These are phyloP conservation scores for Clitarchus hookeri DNA, from an alignment of 2,888 invertebrate species.

Conservation along the genomic window DNA sequence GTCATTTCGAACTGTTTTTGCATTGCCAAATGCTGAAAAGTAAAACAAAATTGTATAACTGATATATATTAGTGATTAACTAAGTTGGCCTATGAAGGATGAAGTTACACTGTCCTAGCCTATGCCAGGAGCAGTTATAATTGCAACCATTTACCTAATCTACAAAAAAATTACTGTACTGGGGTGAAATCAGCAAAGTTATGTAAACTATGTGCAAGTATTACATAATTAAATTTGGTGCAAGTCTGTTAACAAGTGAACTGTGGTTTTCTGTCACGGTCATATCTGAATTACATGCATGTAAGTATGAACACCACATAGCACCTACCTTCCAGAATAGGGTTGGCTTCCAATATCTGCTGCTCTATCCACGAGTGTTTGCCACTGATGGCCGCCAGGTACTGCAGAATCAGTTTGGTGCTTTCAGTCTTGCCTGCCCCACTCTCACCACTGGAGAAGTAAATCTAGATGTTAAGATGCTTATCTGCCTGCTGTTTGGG, in stretches of 20 bases:
- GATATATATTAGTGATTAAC: too few species aligned
- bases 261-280: too few species aligned
- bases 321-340: conserved; percentile 78
- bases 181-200: too few species aligned
- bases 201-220: too few species aligned
- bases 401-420: conserved; percentile 91
- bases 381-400: conserved; percentile 89
- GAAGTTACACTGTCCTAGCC: neutral
- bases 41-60: neutral
- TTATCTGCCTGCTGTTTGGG: neutral
- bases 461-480: neutral
- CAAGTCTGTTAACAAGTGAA: neutral
- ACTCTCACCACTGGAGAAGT: conserved; percentile 79
- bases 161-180: too few species aligned
- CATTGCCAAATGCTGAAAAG: conserved; percentile 86
- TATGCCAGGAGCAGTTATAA: neutral
- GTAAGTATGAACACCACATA: neutral
- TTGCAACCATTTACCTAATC: too few species aligned
- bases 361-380: conserved; percentile 98
- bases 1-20: conserved; percentile 93
- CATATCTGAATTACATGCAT: too few species aligned
- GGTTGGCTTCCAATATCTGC: conserved; percentile 95
- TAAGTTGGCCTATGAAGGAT: neutral
- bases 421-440: conserved; percentile 97
- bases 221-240: neutral